Base-by-base conservation (phyloP, 2,888 invertebrate genomes). In the Agrochola litura region DNA sequence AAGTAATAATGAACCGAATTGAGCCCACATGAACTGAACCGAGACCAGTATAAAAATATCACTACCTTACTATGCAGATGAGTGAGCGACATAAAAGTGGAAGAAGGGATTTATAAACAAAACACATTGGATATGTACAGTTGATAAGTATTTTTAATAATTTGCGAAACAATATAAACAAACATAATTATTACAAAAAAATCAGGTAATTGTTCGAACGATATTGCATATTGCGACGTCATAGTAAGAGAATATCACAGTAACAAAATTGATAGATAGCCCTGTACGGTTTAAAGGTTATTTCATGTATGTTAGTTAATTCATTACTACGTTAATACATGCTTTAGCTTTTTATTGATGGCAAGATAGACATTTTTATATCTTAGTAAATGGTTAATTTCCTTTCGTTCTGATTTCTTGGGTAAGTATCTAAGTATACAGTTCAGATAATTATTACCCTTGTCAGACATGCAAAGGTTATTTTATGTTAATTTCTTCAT, bases 211-310 rank as follows among this genome's bases (percentile, higher is more conserved):
- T 89, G 88, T 89, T 90, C 89, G 89, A 90, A 87, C 85, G 86
- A 89, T 89, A 90, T 91, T 90, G 92, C 90, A 84, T 90, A 92
- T 89, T 83, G 90, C 92, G 88, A 92, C 89, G 90, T 88, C 89
- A 83, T 89, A 94, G 93, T 94, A 95, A 95, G 94, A 95, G 88
- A 91, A 91, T 95, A 95, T 95, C 95, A 95, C 95, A 96, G 96
- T 93, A 94, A 94, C 88, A 87, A 82, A 90, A 89, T 89, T 85
- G 83, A 81, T 79, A 79, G 49, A 79, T 81, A 90, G 86, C 87
- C 86, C 87, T 88, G 84, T 88, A 87, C 73, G 82, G 60, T 76
- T 67, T 16, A 58, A 70, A 46, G 2, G 49, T 69, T 68, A 78
- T 70, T 75, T 66, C 25, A 70, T 64, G 58, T 63, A 56, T 68